Conservation (phyloP, 2,888 invertebrate genomes). For the Watsonalla binaria region DNA sequence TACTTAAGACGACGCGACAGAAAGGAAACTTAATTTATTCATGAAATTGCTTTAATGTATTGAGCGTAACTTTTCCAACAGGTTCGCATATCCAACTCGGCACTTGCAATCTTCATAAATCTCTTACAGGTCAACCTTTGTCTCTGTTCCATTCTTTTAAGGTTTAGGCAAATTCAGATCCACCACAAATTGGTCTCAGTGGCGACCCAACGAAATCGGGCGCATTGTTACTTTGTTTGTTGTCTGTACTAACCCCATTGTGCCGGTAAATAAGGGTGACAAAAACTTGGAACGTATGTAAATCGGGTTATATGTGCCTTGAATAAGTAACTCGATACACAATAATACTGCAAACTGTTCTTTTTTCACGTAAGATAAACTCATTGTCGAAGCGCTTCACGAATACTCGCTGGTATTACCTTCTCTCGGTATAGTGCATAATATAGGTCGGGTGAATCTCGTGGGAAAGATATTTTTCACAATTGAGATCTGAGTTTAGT, state of each 20-base stretch:
- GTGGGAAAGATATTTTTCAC: constrained; percentile 14
- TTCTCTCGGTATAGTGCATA: constrained; percentile 18
- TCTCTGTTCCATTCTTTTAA: constrained; percentile 57
- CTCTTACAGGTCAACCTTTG: constrained; percentile 60
- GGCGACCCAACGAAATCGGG: constrained; percentile 32
- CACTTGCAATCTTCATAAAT: constrained; percentile 63
- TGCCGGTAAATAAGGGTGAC: constrained; percentile 47
- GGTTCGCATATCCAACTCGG: neutral
- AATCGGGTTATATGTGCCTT: constrained; percentile 50
- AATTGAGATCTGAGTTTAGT: constrained; percentile 16
- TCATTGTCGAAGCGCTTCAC: constrained; percentile 30
- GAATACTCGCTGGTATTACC: constrained; percentile 29
- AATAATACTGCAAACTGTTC: constrained; percentile 30
- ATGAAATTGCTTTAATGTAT: neutral
- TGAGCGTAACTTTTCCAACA: neutral
- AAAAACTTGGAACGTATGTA: constrained; percentile 48
- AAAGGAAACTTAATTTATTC: neutral
- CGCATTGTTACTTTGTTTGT: constrained; percentile 44
- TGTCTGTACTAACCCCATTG: constrained; percentile 26
- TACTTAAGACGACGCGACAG: neutral
- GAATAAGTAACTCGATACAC: constrained; percentile 45
- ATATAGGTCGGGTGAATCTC: constrained; percentile 23
- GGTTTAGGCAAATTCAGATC: constrained; percentile 66
- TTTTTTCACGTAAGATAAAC: constrained; percentile 28
- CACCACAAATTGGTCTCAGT: constrained; percentile 59